Evolutionary conservation across 2,113 vertebrate species (phyloP), one percentile per base, ranked within the genome.

Genomic region (Pygoscelis antarcticus): DNA sequence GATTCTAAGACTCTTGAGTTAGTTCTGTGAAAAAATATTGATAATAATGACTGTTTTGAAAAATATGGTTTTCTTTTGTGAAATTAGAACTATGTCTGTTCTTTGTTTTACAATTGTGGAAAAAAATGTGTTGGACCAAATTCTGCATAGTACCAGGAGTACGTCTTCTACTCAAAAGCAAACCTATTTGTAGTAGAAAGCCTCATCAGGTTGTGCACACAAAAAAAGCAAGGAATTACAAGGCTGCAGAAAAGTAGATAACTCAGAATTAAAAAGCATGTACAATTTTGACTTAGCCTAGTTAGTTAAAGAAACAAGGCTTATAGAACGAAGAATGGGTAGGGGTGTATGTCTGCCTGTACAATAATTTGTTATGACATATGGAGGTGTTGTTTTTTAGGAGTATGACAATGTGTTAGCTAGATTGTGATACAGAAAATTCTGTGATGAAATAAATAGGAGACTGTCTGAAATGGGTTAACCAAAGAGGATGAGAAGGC

Each of bases 301-400:
- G 8, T 55, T 65, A 52, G 10, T 47, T 38, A n/a, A 13, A 8
- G 10, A 84, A 90, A 38, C 5, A 54, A 42, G 23, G 2, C 12
- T 90, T 83, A 32, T 16, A 71, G 34, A 70, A 64, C 10, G 32
- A 83, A 55, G 49, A 55, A 46, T 26, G 3, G 4, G 22, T 32
- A 3, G 5, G 12, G 1, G 1, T 11, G 2, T 23, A 6, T 46
- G n/a, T 52, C 13, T 58, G 21, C 7, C 14, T 49, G 10, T 21
- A 55, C 2, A 57, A 42, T 6, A 32, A 34, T 58, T 64, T 66
- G 1, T 44, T 61, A 29, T 16, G 15, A 9, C 18, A 10, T 44
- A 40, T 10, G 17, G 20, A 71, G 10, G 4, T 71, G 25, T 1
- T 11, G 1, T 3, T 34, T 83, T 70, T 40, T 19, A 65, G 22